Conservation (phyloP, 2,797 vertebrate genomes). For the Hydrocynus forskahlii region DNA sequence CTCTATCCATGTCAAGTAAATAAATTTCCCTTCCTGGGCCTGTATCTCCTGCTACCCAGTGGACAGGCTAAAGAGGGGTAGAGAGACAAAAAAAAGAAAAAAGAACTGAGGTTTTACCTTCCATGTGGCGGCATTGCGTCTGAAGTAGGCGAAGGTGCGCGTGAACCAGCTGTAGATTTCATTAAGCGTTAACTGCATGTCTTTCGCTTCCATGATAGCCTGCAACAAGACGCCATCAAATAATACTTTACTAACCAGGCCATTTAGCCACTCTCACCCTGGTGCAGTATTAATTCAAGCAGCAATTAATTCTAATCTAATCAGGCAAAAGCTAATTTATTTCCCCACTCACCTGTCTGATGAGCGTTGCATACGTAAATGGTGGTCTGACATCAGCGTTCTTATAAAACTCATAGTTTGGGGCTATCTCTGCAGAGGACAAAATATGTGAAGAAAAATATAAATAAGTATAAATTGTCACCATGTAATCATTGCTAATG, state of each 20-base stretch:
- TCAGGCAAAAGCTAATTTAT: slow-evolving; percentile 90
- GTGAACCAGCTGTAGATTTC: slow-evolving; percentile 99
- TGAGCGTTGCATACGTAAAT: slow-evolving; percentile 99
- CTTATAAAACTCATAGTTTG: slow-evolving; percentile 99
- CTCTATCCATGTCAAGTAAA: slow-evolving; percentile 89
- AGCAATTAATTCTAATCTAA: slow-evolving; percentile 94
- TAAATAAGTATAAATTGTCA: slow-evolving; percentile 76
- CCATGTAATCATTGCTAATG: slow-evolving; percentile 82
- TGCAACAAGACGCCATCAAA: slow-evolving; percentile 96
- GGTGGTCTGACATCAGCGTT: slow-evolving; percentile 99
- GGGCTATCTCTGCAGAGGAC: slow-evolving; percentile 93
- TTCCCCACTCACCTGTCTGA: slow-evolving; percentile 95
- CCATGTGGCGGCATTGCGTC: slow-evolving; percentile 99
- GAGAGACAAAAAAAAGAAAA: slow-evolving; percentile 34
- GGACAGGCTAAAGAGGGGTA: background rate
- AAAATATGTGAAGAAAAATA: slow-evolving; percentile 14
- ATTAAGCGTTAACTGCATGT: slow-evolving; percentile 99
- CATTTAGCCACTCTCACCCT: slow-evolving; percentile 64
- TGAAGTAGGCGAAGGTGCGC: slow-evolving; percentile 98
- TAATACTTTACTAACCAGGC: slow-evolving; percentile 87
- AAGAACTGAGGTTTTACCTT: slow-evolving; percentile 77
- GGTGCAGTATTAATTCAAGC: slow-evolving; percentile 77
- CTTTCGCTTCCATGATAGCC: slow-evolving; percentile 98
- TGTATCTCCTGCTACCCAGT: slow-evolving; percentile 3
- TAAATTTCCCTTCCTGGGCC: slow-evolving; percentile 82